phyloP scores from a whole-genome alignment of 1,140 invertebrate genomes.

The Drosophila arawakana region DNA sequence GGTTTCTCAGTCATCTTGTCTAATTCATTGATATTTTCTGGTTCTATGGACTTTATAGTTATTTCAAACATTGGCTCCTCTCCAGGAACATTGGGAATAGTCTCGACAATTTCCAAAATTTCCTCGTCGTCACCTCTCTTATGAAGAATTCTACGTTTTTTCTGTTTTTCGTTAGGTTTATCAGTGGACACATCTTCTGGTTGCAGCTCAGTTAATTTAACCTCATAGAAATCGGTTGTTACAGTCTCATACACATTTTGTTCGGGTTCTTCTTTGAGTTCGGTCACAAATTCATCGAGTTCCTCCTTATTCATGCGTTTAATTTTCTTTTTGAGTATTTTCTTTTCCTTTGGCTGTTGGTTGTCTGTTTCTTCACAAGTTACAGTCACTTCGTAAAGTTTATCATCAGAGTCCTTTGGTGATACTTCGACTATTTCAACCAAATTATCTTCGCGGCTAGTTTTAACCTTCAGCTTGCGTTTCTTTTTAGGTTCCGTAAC shows the following conservation, averaged over 20 bases:
- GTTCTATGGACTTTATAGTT: conserved; percentile 65
- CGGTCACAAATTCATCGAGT: conserved; percentile 67
- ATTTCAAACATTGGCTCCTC: conserved; percentile 82
- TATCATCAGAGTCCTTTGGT: conserved; percentile 60
- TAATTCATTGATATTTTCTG: conserved; percentile 20
- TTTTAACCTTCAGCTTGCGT: conserved; percentile 83
- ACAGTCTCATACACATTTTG: conserved; percentile 60
- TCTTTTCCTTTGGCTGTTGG: conserved; percentile 48
- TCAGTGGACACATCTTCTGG: conserved; percentile 63
- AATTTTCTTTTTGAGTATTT: conserved; percentile 65
- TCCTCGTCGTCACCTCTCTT: conserved; percentile 64
- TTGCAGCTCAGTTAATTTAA: conserved; percentile 71
- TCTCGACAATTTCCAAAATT: conserved; percentile 76
- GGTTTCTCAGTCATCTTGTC: conserved; percentile 56
- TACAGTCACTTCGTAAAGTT: conserved; percentile 61
- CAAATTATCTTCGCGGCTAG: conserved; percentile 78
- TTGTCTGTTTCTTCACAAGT: conserved; percentile 56
- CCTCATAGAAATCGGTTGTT: conserved; percentile 67
- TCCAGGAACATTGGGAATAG: conserved; percentile 46
- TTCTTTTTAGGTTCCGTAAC: conserved; percentile 83
- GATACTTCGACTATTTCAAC: conserved; percentile 83
- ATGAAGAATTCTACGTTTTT: conserved; percentile 67
- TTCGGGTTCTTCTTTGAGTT: conserved; percentile 66
- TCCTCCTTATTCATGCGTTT: conserved; percentile 72
- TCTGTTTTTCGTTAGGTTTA: conserved; percentile 38